Evolutionary conservation across 2,797 vertebrate species (phyloP).

Genomic region (Pseudochirops corinnae): DNA sequence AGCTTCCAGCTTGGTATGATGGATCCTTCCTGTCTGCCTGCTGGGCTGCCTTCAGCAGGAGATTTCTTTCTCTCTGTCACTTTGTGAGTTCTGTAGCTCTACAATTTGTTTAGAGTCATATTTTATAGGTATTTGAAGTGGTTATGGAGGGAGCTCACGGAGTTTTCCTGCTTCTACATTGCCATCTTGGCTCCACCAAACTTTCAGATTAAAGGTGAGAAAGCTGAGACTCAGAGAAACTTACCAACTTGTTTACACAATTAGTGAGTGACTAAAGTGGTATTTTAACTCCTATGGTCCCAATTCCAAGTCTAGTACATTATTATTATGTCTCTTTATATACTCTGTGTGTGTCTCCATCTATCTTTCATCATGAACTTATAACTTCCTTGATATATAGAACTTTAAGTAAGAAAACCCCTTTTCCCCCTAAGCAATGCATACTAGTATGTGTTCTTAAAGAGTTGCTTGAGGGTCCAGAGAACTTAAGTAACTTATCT

Average conservation of each 20-base stretch:
- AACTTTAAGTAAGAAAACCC: neutral
- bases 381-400: neutral
- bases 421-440: neutral
- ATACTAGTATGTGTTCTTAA: neutral
- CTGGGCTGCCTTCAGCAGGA: too few relatives aligned
- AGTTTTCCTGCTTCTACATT: too few relatives aligned
- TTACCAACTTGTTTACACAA: neutral
- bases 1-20: too few relatives aligned
- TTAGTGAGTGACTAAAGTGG: neutral
- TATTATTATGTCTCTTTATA: neutral
- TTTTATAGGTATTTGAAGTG: too few relatives aligned
- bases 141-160: too few relatives aligned
- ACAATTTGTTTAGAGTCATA: too few relatives aligned
- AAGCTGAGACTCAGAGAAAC: neutral
- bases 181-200: too few relatives aligned
- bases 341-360: neutral
- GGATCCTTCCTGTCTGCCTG: too few relatives aligned
- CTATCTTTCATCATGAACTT: neutral
- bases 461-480: neutral
- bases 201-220: neutral
- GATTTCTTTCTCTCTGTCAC: too few relatives aligned
- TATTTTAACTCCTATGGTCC: neutral
- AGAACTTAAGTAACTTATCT: neutral
- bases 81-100: too few relatives aligned
- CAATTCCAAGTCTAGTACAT: neutral